Conservation (phyloP, 2,888 invertebrate genomes). For the Tupiocoris notatus region DNA sequence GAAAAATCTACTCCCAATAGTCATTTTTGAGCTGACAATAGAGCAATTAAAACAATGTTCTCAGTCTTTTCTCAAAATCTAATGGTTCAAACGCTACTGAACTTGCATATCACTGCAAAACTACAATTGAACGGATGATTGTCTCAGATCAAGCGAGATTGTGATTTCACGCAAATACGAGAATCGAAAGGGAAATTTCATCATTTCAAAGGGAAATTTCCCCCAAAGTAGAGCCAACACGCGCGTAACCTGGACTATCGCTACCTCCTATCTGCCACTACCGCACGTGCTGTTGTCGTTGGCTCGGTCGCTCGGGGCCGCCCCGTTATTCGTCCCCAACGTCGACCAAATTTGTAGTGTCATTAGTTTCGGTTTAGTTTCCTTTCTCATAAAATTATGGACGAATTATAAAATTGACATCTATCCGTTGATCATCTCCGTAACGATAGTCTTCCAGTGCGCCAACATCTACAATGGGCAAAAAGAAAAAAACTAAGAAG, state of each 20-base stretch:
- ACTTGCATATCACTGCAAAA: too few relatives aligned
- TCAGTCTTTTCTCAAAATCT: too few relatives aligned
- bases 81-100: too few relatives aligned
- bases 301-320: conserved; percentile 21
- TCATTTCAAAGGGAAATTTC: not conserved
- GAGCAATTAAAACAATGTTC: too few relatives aligned
- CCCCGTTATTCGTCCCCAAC: conserved; percentile 9
- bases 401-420: not conserved
- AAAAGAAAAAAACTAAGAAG: conserved; percentile 15
- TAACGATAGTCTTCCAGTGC: not conserved
- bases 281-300: conserved; percentile 14
- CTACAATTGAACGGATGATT: too few relatives aligned
- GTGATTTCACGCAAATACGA: too few relatives aligned
- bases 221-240: not conserved
- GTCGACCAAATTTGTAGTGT: not conserved
- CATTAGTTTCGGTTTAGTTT: not conserved
- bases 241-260: not conserved
- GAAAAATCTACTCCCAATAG: too few relatives aligned
- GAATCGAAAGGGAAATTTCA: not conserved
- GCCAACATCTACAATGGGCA: not conserved
- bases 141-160: too few relatives aligned
- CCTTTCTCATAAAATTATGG: not conserved
- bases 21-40: too few relatives aligned
- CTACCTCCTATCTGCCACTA: conserved; percentile 1
- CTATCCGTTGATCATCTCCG: too few relatives aligned